Conservation (phyloP, 2,113 vertebrate genomes). For the Peucedramus taeniatus region DNA sequence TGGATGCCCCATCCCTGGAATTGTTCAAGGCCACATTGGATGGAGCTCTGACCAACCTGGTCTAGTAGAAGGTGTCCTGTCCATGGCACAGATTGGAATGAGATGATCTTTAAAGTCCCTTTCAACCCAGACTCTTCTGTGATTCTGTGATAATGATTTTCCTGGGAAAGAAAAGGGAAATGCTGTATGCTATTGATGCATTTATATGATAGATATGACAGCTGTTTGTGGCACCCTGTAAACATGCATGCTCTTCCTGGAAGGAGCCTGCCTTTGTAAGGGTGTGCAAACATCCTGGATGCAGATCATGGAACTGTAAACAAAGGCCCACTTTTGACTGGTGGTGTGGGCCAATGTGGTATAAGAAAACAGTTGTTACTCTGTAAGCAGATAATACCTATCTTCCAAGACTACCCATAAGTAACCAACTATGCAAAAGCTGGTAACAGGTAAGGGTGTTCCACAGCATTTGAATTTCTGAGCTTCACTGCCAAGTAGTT, state of each 20-base stretch:
- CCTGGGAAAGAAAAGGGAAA: neutral
- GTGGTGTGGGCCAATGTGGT: neutral
- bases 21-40: neutral
- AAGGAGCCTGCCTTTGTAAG: neutral
- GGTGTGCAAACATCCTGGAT: neutral
- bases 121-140: neutral
- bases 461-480: neutral
- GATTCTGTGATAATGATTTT: neutral
- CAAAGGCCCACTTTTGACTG: neutral
- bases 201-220: neutral
- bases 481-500: neutral
- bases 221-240: neutral
- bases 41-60: neutral
- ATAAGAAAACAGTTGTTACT: neutral
- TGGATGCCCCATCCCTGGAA: neutral
- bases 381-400: neutral
- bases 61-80: neutral
- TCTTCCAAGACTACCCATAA: neutral
- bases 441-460: neutral
- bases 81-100: neutral
- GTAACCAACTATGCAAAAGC: neutral
- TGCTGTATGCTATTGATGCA: neutral
- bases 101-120: neutral
- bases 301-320: neutral
- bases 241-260: neutral